Percentiles rank a stretch among this genome's conserved stretches.
Evolutionary conservation across 2,888 invertebrate species (phyloP).

Genomic region (Syritta pipiens): DNA sequence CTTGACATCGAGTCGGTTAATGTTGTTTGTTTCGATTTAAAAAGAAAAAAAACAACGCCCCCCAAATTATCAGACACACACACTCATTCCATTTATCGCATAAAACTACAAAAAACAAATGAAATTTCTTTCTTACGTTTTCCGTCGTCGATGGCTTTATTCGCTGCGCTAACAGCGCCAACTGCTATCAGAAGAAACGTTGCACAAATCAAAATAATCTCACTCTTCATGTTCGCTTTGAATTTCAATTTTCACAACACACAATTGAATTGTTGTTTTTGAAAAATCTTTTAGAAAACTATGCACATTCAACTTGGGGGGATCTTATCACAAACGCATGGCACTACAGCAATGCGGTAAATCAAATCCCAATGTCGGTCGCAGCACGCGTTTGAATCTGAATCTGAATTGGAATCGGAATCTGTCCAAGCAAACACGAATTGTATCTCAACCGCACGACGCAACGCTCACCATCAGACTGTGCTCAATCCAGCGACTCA

Average conservation of each 20-base stretch:
- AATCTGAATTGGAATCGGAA: not conserved
- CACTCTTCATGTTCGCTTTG: conserved; percentile 14
- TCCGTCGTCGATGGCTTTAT: conserved; percentile 40
- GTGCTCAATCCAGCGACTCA: conserved; percentile 41
- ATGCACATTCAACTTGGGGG: not conserved
- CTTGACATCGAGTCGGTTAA: too few species aligned
- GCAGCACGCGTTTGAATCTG: not conserved
- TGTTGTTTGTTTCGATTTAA: too few species aligned
- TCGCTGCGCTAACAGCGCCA: conserved; percentile 4
- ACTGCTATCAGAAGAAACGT: conserved; percentile 18
- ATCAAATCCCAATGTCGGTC: not conserved
- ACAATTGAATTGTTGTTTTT: too few species aligned
- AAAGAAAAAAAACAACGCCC: too few species aligned
- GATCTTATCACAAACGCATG: conserved; percentile 23
- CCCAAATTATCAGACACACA: not conserved
- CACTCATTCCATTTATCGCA: not conserved
- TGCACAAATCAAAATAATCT: conserved; percentile 4
- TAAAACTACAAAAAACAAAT: not conserved
- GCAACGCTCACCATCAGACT: conserved; percentile 47
- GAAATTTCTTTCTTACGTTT: conserved; percentile 58
- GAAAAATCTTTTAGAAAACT: not conserved
- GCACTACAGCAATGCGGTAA: not conserved
- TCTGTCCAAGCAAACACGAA: not conserved
- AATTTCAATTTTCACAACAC: too few species aligned
- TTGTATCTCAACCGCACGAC: conserved; percentile 48